Base-by-base conservation (phyloP, 2,888 invertebrate species). In the Yponomeuta malinellus region DNA sequence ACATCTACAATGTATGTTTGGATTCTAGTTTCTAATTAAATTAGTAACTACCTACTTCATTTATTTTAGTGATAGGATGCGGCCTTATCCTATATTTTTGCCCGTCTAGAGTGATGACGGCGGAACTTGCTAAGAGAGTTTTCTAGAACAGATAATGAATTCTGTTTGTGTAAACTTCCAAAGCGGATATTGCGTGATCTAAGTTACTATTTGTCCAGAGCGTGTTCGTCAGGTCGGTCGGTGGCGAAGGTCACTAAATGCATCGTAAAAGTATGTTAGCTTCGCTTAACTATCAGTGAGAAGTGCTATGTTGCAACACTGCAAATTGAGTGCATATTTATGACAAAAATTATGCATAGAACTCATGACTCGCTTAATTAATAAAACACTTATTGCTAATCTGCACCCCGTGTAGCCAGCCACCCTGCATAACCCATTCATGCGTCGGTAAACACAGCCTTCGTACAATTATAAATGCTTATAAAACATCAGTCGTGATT, bases 221-320 rank as follows among this genome's bases (percentile, higher is more conserved):
- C 43, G 43, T 43, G 43, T 43, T 43, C 9, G 43, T 43, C 15
- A 1, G 52, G 12, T 15, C 52, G 52, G 12, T 4, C 68, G 48
- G 37, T 48, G 43, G 48, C 23, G 68, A 86, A 87, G 85, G 87
- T 82, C 83, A 75, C 76, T 83, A 88, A 87, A 86, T 85, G 80
- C 81, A 82, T 76, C 78, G 76, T 74, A 75, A 43, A 85, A 83
- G 81, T 84, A 73, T 85, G 85, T 80, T 79, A 76, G 74, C 74
- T 73, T 79, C 75, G 74, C 74, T 73, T 8, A 43, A 48, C 48
- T 69, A 31, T 67, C 69, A 71, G 63, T 71, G 72, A 72, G 68
- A 71, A 71, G 68, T 68, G 48, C 23, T 48, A 48, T 65, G 65
- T 68, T 68, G 48, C 48, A 48, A 68, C 68, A n/a, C 48, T 48